A percentile compares a stretch with the other conserved stretches of the same genome.
Conservation (phyloP, 2,888 invertebrate species). For the Rotaria magnacalcarata region DNA sequence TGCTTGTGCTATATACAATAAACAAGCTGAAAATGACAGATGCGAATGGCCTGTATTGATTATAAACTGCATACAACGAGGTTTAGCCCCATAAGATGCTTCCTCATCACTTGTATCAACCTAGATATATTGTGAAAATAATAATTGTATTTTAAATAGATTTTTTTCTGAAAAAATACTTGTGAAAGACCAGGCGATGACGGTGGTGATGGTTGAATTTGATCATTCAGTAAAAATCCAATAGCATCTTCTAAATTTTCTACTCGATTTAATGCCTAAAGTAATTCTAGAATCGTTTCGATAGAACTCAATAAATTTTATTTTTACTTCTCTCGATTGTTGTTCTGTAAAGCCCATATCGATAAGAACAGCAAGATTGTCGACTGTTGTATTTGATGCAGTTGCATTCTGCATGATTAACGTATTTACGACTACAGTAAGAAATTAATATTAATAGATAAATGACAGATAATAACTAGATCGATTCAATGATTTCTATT, state of each 20-base stretch:
- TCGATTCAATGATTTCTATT: neutral
- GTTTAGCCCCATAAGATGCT: neutral
- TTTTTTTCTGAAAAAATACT: neutral
- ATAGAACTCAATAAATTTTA: neutral
- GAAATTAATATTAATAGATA: neutral
- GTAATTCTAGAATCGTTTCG: no score
- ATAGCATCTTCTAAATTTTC: constrained; percentile 33
- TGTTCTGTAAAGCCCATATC: constrained; percentile 7
- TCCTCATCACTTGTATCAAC: constrained; percentile 32
- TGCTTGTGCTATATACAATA: constrained; percentile 32
- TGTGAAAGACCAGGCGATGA: constrained; percentile 33
- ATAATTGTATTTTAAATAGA: no score
- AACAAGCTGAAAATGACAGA: neutral
- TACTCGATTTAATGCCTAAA: constrained; percentile 17
- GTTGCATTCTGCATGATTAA: neutral
- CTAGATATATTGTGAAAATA: neutral
- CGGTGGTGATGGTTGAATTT: constrained; percentile 2
- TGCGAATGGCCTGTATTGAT: neutral
- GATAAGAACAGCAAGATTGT: constrained; percentile 6
- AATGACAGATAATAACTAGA: neutral
- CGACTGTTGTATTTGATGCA: neutral
- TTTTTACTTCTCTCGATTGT: neutral
- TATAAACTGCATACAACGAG: constrained; percentile 9
- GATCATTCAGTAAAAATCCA: neutral
- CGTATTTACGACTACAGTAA: neutral